A percentile compares a stretch with the other conserved stretches of the same genome.
Evolutionary conservation across 2,113 vertebrate genomes (phyloP).

Genomic region (Puma concolor): DNA sequence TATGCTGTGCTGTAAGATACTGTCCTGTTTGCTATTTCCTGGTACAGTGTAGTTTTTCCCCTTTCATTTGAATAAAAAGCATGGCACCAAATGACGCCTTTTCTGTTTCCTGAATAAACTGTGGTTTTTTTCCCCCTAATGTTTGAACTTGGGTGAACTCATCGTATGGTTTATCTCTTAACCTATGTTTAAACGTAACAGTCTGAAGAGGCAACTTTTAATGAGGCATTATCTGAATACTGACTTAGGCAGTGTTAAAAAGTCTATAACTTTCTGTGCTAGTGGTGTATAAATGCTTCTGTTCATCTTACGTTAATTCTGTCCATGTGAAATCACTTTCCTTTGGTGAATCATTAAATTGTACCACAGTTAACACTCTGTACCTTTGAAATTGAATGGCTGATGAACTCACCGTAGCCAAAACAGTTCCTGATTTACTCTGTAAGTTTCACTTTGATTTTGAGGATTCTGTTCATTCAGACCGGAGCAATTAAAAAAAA

Average conservation of each 20-base stretch:
- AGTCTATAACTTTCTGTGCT: neutral
- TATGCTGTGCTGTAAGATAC: conserved; percentile 90
- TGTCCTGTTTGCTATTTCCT: conserved; percentile 88
- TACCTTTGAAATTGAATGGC: neutral
- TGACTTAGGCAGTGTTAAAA: neutral
- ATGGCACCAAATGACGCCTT: conserved; percentile 89
- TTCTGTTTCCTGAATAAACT: conserved; percentile 41
- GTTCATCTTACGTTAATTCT: neutral
- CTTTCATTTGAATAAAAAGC: conserved; percentile 97
- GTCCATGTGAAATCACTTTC: neutral
- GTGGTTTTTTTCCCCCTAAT: neutral
- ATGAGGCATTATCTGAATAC: neutral
- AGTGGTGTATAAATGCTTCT: neutral
- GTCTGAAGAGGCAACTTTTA: neutral
- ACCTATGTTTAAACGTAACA: neutral
- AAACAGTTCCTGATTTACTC: neutral
- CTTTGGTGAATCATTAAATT: neutral
- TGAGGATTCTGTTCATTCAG: neutral
- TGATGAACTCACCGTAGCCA: neutral
- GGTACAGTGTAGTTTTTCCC: conserved; percentile 87
- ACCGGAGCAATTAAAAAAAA: neutral
- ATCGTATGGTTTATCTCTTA: neutral
- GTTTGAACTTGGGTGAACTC: neutral
- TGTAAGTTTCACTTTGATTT: neutral
- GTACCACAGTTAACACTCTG: neutral